phyloP scores from a whole-genome alignment of 2,888 invertebrate genomes.

The Epinotia brunnichana region DNA sequence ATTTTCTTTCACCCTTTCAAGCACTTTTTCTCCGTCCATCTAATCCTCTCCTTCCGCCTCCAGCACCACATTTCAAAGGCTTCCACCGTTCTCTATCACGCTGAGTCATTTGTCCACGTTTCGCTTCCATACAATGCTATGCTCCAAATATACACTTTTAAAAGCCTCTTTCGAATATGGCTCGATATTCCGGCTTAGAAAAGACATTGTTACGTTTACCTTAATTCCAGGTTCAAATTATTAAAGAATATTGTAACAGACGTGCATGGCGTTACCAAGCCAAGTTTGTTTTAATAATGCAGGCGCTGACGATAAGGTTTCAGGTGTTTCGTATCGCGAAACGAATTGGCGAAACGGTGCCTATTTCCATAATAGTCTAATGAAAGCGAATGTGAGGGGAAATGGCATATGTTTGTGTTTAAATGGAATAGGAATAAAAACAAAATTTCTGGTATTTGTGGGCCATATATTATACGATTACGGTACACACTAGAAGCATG shows the following conservation, averaged over 20 bases:
- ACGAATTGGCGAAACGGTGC: slow-evolving; percentile 21
- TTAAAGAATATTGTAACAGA: too few relatives aligned
- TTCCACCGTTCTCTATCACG: too few relatives aligned
- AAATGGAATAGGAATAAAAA: neutral
- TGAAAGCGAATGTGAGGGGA: neutral
- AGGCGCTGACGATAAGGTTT: slow-evolving; percentile 29
- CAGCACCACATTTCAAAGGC: too few relatives aligned
- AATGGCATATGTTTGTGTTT: neutral
- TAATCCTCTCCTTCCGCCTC: too few relatives aligned
- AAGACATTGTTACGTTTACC: neutral
- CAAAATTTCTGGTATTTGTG: neutral
- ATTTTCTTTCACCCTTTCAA: too few relatives aligned
- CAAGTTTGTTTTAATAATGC: slow-evolving; percentile 29
- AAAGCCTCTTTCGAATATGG: too few relatives aligned
- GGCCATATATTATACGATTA: neutral
- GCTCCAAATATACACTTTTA: too few relatives aligned
- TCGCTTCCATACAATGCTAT: too few relatives aligned
- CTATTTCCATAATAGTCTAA: slow-evolving; percentile 32
- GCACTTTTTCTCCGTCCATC: too few relatives aligned
- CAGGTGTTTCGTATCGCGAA: slow-evolving; percentile 29
- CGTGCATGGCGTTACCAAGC: neutral
- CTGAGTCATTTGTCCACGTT: too few relatives aligned
- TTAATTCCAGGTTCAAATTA: neutral
- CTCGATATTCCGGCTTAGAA: too few relatives aligned
- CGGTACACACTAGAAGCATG: too few relatives aligned